A percentile compares a stretch with the other conserved stretches of the same genome.
Conservation (phyloP, 2,113 vertebrate genomes). For the Phocoena sinus region DNA sequence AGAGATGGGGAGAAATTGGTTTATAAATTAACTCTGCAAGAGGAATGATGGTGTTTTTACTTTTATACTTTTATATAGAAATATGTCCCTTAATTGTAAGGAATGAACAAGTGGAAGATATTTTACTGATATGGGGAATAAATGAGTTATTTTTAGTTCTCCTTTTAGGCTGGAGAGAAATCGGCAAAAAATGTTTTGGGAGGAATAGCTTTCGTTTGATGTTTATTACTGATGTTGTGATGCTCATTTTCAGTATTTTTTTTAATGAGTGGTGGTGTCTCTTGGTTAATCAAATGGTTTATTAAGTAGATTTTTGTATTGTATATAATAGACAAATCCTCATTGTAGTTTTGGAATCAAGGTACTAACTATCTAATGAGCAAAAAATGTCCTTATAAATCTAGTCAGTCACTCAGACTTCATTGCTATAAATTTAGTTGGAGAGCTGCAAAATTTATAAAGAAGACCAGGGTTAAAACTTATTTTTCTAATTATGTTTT, state of each 20-base stretch:
- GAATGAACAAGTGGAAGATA: not conserved
- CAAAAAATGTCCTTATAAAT: not conserved
- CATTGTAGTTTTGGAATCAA: not conserved
- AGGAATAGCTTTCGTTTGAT: not conserved
- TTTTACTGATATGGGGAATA: not conserved
- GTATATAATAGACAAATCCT: not conserved
- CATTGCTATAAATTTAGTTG: not conserved
- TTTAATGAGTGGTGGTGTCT: not conserved
- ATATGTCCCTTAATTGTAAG: constrained; percentile 9
- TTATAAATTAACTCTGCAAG: not conserved
- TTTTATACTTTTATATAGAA: not conserved
- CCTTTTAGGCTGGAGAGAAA: not conserved
- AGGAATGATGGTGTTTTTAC: not conserved
- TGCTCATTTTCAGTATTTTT: not conserved
- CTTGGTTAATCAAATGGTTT: constrained; percentile 7
- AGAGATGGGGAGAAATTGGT: not conserved
- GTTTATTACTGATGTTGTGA: not conserved
- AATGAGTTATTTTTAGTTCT: not conserved
- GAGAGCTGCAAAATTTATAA: not conserved
- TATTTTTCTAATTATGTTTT: constrained; percentile 9
- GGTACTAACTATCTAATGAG: not conserved
- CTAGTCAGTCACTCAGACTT: not conserved
- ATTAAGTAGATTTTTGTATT: not conserved
- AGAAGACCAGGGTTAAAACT: not conserved
- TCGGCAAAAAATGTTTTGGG: not conserved